Conservation (phyloP, 2,113 vertebrate species). For the Ptilonorhynchus violaceus region DNA sequence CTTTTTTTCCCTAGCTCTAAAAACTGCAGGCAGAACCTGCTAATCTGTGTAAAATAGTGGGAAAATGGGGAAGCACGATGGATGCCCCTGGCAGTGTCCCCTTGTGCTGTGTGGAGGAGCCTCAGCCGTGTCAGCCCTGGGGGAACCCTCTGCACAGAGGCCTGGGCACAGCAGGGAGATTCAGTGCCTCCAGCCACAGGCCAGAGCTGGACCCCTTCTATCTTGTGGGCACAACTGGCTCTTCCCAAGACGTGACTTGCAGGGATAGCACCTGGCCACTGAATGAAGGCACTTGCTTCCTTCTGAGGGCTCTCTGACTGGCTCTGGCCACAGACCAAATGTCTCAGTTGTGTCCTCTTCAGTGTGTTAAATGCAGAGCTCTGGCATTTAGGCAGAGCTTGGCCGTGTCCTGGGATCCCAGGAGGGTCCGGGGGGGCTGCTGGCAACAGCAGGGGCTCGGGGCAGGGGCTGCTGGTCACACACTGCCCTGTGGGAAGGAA, state of each 20-base stretch:
- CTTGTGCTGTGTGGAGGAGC: not conserved
- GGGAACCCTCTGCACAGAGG: not conserved
- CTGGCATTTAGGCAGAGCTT: not conserved
- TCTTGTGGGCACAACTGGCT: rapidly evolving
- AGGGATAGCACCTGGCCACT: not conserved
- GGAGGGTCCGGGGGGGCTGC: not conserved
- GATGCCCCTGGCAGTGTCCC: not conserved
- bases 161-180: not conserved
- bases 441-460: rapidly evolving
- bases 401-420: not conserved
- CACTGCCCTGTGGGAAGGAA: not conserved
- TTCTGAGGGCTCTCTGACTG: not conserved
- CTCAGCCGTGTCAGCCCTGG: not conserved
- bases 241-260: rapidly evolving
- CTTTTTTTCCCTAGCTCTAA: not conserved
- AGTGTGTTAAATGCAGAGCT: not conserved
- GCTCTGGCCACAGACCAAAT: not conserved
- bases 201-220: not conserved
- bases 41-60: rapidly evolving
- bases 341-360: not conserved
- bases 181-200: rapidly evolving
- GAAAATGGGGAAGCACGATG: not conserved
- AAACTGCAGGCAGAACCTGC: not conserved
- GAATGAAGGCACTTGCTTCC: not conserved
- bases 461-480: not conserved